Conservation (phyloP, 2,113 vertebrate genomes). For the Mesocricetus auratus region DNA sequence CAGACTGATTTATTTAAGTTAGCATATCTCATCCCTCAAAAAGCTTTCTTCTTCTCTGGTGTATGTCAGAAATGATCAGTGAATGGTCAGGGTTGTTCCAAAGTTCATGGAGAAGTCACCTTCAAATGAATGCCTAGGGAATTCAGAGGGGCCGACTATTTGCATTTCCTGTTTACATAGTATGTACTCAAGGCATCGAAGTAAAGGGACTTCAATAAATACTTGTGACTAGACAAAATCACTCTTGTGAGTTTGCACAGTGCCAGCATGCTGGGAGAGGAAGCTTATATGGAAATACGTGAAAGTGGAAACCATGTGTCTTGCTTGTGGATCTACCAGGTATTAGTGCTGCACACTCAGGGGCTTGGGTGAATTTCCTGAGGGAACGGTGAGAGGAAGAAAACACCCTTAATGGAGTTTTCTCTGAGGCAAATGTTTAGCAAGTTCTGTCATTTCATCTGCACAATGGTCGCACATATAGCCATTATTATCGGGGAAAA, state of each 20-base stretch:
- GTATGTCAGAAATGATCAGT: background rate
- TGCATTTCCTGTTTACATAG: background rate
- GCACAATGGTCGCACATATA: background rate
- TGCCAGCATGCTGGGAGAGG: accelerated
- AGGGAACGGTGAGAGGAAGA: background rate
- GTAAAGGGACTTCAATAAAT: background rate
- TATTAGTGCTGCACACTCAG: background rate
- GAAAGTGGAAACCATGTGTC: background rate
- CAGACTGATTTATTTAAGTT: slow-evolving; percentile 41
- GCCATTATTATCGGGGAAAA: background rate
- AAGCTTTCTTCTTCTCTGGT: background rate
- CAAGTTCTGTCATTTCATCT: background rate
- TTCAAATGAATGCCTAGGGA: background rate
- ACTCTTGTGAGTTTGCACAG: background rate
- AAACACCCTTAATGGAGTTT: background rate
- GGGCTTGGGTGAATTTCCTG: background rate
- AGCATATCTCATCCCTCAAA: background rate
- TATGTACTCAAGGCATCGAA: background rate
- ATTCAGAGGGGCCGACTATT: background rate
- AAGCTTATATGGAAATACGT: background rate
- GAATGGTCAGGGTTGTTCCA: background rate
- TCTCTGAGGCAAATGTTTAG: background rate
- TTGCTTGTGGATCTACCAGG: background rate
- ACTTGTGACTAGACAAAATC: background rate
- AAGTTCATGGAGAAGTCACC: background rate